Percentiles rank a stretch among this genome's conserved stretches.
These are phyloP conservation scores for Ceyx melanurus DNA, from an alignment of 2,113 vertebrate genomes.

Conservation along the genomic window DNA sequence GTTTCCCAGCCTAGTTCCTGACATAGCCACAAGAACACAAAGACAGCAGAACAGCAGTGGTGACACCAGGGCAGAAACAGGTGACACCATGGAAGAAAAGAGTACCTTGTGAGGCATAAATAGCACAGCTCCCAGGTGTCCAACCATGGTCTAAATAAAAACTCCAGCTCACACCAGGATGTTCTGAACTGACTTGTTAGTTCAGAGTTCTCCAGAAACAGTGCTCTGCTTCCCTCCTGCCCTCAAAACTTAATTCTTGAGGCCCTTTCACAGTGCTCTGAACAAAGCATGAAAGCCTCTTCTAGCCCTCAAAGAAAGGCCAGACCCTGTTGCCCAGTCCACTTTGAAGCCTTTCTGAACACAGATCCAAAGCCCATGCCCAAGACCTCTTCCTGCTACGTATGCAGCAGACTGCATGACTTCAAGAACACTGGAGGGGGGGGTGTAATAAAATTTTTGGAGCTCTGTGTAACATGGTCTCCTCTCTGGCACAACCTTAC, in stretches of 20 bases:
- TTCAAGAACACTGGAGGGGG: not conserved
- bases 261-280: not conserved
- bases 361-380: not conserved
- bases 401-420: accelerated
- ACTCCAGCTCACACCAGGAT: not conserved
- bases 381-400: not conserved
- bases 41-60: not conserved
- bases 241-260: not conserved
- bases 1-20: not conserved
- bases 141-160: not conserved
- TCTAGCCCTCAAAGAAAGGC: not conserved
- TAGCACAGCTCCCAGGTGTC: not conserved
- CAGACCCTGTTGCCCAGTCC: not conserved
- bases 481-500: not conserved
- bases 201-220: not conserved
- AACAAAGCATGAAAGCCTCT: not conserved
- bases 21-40: not conserved
- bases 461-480: not conserved
- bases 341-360: not conserved
- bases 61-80: not conserved
- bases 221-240: not conserved
- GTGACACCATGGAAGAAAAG: not conserved
- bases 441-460: not conserved
- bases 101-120: not conserved
- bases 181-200: not conserved